These are phyloP conservation scores for Polypedilum vanderplanki DNA, from an alignment of 1,140 invertebrate species.

Conservation along the genomic window DNA sequence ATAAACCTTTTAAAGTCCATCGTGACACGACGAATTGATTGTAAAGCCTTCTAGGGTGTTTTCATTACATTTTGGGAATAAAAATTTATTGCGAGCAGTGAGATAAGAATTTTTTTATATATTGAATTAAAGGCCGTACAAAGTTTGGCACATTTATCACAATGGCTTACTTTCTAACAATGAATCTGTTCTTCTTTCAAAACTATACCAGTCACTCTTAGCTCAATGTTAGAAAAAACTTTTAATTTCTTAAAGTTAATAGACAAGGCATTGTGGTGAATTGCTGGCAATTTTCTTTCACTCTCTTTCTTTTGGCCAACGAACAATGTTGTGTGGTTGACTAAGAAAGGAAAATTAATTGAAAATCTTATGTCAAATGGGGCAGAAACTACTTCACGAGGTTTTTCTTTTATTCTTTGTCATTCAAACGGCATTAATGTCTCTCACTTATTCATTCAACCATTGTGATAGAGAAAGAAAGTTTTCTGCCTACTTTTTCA, in stretches of 20 bases:
- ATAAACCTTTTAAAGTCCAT: constrained; percentile 19
- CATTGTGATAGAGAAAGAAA: neutral
- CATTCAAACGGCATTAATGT: neutral
- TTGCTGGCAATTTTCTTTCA: neutral
- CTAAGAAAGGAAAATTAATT: neutral
- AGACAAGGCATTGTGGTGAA: neutral
- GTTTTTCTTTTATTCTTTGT: neutral
- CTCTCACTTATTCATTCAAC: neutral
- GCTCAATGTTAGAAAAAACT: neutral
- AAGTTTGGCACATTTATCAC: no score
- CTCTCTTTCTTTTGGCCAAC: no score
- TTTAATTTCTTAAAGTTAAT: constrained; percentile 20
- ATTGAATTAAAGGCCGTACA: no score
- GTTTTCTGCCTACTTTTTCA: neutral
- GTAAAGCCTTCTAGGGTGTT: neutral
- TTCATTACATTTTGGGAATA: no score
- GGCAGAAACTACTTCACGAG: neutral
- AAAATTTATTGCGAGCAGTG: no score
- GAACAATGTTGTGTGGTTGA: neutral
- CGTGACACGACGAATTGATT: constrained; percentile 16
- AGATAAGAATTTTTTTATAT: no score
- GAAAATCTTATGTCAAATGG: constrained; percentile 4
- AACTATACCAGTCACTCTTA: no score
- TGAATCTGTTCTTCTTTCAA: no score
- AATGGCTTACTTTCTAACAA: no score